phyloP scores from a whole-genome alignment of 1,140 invertebrate genomes.

The Chrysomallon squamiferum region DNA sequence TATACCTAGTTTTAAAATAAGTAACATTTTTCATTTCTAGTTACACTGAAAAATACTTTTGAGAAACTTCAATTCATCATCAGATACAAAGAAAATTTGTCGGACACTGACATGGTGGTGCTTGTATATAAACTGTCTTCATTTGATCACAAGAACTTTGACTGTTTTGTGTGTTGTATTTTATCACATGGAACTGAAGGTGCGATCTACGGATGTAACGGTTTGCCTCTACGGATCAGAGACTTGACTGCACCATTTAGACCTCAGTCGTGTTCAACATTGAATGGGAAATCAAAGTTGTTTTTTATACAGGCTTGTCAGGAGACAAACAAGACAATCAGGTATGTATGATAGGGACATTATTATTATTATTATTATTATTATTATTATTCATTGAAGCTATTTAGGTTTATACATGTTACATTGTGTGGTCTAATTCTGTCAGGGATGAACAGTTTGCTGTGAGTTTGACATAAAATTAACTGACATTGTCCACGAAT shows the following conservation, averaged over 20 bases:
- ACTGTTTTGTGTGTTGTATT: constrained; percentile 52
- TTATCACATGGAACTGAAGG: constrained; percentile 54
- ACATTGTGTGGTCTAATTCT: too few species aligned
- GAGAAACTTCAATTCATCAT: constrained; percentile 33
- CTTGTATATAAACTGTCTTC: neutral
- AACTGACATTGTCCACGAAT: too few species aligned
- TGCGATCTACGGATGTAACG: constrained; percentile 48
- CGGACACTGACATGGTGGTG: constrained; percentile 20
- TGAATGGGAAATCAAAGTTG: constrained; percentile 59
- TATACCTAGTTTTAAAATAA: neutral
- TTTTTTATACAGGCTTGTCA: constrained; percentile 63
- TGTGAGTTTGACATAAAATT: too few species aligned
- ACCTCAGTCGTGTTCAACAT: constrained; percentile 35
- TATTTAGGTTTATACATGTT: too few species aligned
- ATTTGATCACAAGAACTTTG: constrained; percentile 33
- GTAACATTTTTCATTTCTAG: constrained; percentile 27
- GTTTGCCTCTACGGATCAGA: constrained; percentile 33
- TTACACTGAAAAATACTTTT: constrained; percentile 34
- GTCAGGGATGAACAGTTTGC: too few species aligned
- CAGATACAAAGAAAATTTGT: constrained; percentile 14
- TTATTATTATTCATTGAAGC: too few species aligned
- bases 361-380: too few species aligned
- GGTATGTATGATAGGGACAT: constrained; percentile 38
- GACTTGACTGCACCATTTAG: constrained; percentile 50
- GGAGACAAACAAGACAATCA: constrained; percentile 48